Conservation (phyloP, 1,140 invertebrate genomes). For the Andricus grossulariae region DNA sequence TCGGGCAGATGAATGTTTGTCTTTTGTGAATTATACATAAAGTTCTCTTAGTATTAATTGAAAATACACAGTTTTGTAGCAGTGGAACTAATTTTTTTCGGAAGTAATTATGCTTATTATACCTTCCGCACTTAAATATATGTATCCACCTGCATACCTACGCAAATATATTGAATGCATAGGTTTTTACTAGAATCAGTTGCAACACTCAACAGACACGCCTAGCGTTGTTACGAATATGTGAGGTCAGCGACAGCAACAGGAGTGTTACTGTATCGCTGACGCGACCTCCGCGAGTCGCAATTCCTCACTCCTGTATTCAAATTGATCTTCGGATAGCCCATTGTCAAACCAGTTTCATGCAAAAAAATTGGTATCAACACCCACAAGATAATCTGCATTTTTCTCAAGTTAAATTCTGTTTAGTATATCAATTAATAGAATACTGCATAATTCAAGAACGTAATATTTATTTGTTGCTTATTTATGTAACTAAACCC, state of each 20-base stretch:
- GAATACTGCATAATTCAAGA: too few relatives aligned
- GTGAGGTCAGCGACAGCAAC: slow-evolving; percentile 62
- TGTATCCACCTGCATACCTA: slow-evolving; percentile 42
- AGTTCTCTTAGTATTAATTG: too few relatives aligned
- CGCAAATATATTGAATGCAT: slow-evolving; percentile 54
- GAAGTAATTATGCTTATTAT: slow-evolving; percentile 1
- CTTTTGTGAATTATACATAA: too few relatives aligned
- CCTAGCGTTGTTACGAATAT: slow-evolving; percentile 73
- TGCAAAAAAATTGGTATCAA: neutral
- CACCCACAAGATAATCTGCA: neutral
- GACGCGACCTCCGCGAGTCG: slow-evolving; percentile 38
- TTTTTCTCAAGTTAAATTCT: neutral
- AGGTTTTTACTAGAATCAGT: slow-evolving; percentile 57
- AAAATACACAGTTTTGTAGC: too few relatives aligned
- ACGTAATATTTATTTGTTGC: too few relatives aligned
- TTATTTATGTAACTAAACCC: too few relatives aligned
- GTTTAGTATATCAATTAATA: neutral
- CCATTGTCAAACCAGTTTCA: neutral
- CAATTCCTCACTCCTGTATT: slow-evolving; percentile 35
- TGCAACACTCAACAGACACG: slow-evolving; percentile 68
- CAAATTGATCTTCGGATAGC: slow-evolving; percentile 34
- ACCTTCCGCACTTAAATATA: slow-evolving; percentile 27
- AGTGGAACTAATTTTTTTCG: too few relatives aligned
- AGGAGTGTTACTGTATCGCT: slow-evolving; percentile 52
- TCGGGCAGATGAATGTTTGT: too few relatives aligned